Base-by-base conservation (phyloP, 2,113 vertebrate species). In the Cyanoderma ruficeps region DNA sequence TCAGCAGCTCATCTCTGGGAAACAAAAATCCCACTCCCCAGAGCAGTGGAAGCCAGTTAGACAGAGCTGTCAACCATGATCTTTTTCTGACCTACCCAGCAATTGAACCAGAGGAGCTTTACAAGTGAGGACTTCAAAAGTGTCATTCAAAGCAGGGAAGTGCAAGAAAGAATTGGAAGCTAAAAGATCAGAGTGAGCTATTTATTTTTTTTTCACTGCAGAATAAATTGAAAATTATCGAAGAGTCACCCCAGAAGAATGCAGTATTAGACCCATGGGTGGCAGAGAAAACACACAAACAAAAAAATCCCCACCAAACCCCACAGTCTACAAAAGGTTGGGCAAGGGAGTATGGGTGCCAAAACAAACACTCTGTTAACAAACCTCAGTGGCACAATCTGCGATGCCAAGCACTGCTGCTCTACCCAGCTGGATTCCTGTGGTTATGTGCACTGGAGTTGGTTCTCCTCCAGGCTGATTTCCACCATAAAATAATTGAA, bases 221-320 rank as follows among this genome's bases (percentile, higher is more conserved):
- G 79, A 84, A 74, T 79, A 89, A 88, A 93, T 52, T 74, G 77
- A 63, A 92, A 76, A 59, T 69, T 83, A 52, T 37, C 52, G n/a
- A 28, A 81, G 83, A 92, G 50, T 95, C 92, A 89, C 42, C 33
- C 42, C 74, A 78, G 83, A 94, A 71, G 85, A 97, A 96, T 83
- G 79, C 55, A 14, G 16, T 59, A 25, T 93, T 70, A 88, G 82
- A 81, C 79, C 82, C 92, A 69, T 44, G 68, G 83, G 91, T 52
- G 77, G 65, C 57, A 89, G 69, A 19, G 84, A 90, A 91, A 65
- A 89, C 77, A 5, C 7, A 44, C 27, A 74, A 74, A 61, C 31
- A 65, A 80, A 79, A 79, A 56, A 77, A 20, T 14, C 3, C 6
- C 23, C 11, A 31, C 22, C 39, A 35, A 87, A 14, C 24, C 47